Base-by-base conservation (phyloP, 2,797 vertebrate species). In the Thaleichthys pacificus region DNA sequence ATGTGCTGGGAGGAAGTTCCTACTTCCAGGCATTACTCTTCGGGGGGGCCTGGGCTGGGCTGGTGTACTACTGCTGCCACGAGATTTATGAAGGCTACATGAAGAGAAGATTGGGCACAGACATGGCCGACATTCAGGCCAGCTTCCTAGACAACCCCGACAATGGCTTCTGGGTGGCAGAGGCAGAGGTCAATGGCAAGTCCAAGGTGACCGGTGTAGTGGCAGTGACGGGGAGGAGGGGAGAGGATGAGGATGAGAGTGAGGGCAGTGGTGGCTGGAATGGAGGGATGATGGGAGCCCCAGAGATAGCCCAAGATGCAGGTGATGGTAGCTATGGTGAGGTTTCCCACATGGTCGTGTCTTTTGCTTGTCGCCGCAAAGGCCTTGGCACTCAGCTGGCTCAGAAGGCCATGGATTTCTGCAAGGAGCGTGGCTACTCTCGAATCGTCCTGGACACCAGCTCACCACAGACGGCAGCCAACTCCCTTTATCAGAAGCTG, bases 1-100 rank as follows among this genome's bases (percentile, higher is more conserved):
- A 91, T 2, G 83, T 93, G 66, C 78, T 93, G 0, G 91, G 91
- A 19, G 91, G 92, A 17, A 91, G 89, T 80, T 92, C 90, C 35
- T 93, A 88, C 80, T 87, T 91, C 77, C 88, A 87, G 28, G 91
- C 87, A 6, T 4, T 92, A 0, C 81, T 92, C 28, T 93, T 92
- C 38, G 87, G 86, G 58, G 68, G 81, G 0, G 85, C 82, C 0
- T 93, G 91, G 91, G 86, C 84, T 0, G 89, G 84, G 73, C 78
- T 93, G 28, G 75, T 91, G 60, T 91, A 92, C 66, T 91, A 84
- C 85, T 90, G 87, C 83, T 92, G 91, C 84, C 76, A 82, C 3
- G 88, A 92, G 19, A 85, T 92, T 79, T 89, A 91, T 26, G 62
- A 90, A 1, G 74, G 82, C 76, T 89, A 86, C 88, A 66, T 86